These are phyloP conservation scores for Acomys russatus DNA, from an alignment of 2,797 vertebrate genomes.

Conservation along the genomic window DNA sequence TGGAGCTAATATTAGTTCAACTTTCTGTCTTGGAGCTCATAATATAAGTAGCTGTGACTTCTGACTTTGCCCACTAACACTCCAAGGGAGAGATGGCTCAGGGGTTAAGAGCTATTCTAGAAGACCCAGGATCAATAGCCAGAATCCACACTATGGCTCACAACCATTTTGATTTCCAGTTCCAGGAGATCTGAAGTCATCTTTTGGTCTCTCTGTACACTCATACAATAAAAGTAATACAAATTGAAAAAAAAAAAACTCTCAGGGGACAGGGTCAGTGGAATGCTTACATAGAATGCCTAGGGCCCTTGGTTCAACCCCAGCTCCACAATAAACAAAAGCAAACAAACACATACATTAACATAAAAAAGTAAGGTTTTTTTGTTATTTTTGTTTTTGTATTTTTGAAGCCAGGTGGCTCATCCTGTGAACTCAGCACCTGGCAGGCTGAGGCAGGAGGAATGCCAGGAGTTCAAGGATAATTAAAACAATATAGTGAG, in stretches of 20 bases:
- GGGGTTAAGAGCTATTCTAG: neutral
- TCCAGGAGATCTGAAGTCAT: neutral
- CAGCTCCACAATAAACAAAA: neutral
- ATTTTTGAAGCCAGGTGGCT: neutral
- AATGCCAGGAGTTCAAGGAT: neutral
- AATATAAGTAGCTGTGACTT: slow-evolving; percentile 31
- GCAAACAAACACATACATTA: neutral
- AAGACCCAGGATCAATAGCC: neutral
- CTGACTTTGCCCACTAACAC: slow-evolving; percentile 5
- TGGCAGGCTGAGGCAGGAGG: neutral
- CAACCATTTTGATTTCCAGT: neutral
- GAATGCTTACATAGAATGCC: neutral
- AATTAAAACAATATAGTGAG: neutral
- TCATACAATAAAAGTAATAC: neutral
- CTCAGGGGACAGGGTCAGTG: neutral
- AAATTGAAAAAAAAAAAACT: neutral
- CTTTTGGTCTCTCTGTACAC: neutral
- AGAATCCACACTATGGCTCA: neutral
- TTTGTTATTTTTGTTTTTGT: neutral
- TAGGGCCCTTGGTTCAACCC: neutral
- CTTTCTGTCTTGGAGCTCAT: neutral
- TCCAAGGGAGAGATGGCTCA: neutral
- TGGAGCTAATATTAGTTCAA: neutral
- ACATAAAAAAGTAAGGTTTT: neutral
- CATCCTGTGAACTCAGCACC: neutral